These are phyloP conservation scores for Linyphia triangularis DNA, from an alignment of 2,888 invertebrate genomes.

Conservation along the genomic window DNA sequence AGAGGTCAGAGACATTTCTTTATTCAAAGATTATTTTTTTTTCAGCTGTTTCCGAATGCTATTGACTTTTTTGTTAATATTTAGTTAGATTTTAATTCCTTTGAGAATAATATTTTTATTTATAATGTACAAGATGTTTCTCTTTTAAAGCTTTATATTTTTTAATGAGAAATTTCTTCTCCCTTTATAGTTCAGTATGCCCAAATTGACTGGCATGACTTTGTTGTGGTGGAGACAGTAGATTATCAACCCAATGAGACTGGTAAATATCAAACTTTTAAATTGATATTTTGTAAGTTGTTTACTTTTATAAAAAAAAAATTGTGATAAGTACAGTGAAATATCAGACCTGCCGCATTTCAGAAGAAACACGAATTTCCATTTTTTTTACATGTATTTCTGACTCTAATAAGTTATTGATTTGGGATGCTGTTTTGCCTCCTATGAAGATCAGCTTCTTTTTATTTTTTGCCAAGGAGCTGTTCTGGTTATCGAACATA, in stretches of 20 bases:
- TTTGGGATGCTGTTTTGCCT: not conserved
- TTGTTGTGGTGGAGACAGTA: constrained; percentile 99
- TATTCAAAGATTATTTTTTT: no score
- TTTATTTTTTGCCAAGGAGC: no score
- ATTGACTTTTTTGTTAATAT: no score
- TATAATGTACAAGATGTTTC: no score
- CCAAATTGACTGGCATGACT: constrained; percentile 99
- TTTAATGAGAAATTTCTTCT: constrained; percentile 71
- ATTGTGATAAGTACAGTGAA: not conserved
- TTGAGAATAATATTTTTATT: no score
- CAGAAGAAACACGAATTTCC: not conserved
- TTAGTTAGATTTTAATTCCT: no score
- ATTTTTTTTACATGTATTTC: not conserved
- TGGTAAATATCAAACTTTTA: constrained; percentile 81
- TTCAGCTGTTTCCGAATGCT: no score
- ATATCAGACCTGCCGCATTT: not conserved
- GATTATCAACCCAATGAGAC: constrained; percentile 98
- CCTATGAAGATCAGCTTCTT: not conserved
- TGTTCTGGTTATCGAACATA: no score
- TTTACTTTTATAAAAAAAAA: not conserved
- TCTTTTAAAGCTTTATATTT: no score
- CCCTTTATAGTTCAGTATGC: constrained; percentile 85
- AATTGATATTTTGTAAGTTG: not conserved
- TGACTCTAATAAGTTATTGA: not conserved
- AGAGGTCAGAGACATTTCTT: constrained; percentile 84